Percentiles rank a stretch among this genome's conserved stretches.
Conservation (phyloP, 1,140 invertebrate genomes). For the Drosophila sulfurigaster region DNA sequence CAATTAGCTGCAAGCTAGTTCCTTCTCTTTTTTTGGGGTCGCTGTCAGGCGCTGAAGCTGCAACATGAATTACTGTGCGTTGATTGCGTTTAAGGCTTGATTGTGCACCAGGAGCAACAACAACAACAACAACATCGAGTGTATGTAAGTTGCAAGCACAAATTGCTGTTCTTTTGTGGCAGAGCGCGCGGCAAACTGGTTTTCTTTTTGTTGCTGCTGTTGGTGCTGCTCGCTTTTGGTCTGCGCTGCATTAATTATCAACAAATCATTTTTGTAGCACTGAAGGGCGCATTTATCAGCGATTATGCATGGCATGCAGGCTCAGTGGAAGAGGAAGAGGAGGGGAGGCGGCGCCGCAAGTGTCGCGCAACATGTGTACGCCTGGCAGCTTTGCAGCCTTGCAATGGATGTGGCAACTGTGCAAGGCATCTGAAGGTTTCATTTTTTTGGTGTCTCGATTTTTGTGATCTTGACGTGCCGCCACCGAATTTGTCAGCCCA, state of each 20-base stretch:
- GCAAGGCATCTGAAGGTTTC: neutral
- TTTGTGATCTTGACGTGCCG: conserved; percentile 40
- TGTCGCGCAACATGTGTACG: conserved; percentile 77
- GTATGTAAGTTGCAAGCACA: conserved; percentile 42
- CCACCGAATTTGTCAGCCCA: conserved; percentile 49
- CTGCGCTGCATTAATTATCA: conserved; percentile 77
- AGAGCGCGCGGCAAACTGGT: conserved; percentile 61
- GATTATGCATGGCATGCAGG: conserved; percentile 67
- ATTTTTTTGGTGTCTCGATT: neutral
- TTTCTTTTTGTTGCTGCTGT: conserved; percentile 36
- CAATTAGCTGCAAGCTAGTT: conserved; percentile 70
- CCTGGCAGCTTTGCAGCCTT: conserved; percentile 29
- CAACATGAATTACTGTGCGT: conserved; percentile 79
- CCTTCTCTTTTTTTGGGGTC: conserved; percentile 30
- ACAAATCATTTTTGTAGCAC: conserved; percentile 81
- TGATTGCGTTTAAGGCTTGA: conserved; percentile 81
- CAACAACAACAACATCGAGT: conserved; percentile 39
- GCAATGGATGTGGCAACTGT: neutral
- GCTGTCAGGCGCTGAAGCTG: conserved; percentile 36
- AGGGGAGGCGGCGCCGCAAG: conserved; percentile 38
- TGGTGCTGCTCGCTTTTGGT: conserved; percentile 35
- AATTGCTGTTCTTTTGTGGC: conserved; percentile 73
- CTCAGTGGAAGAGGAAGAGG: neutral
- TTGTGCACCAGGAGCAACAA: conserved; percentile 43
- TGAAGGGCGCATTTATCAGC: conserved; percentile 79